phyloP scores from a whole-genome alignment of 2,888 invertebrate species.

The Mylabris sibirica region DNA sequence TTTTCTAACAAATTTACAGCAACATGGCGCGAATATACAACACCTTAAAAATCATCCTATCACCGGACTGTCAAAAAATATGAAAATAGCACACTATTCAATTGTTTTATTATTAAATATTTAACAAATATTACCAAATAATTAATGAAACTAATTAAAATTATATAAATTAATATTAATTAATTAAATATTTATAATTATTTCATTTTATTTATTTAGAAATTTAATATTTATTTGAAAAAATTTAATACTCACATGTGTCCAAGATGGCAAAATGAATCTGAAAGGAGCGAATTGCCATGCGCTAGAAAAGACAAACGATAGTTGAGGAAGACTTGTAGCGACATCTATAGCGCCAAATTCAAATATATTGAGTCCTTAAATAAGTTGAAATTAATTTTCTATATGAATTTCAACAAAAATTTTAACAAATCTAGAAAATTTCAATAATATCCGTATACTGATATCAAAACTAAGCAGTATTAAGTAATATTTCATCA shows the following conservation, averaged over 20 bases:
- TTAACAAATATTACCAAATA: slow-evolving; percentile 17
- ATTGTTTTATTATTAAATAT: slow-evolving; percentile 18
- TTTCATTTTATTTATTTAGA: background rate
- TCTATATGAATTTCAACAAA: background rate
- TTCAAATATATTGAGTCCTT: slow-evolving; percentile 32
- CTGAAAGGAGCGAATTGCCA: slow-evolving; percentile 80
- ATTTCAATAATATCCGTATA: background rate
- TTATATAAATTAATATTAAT: slow-evolving; percentile 46
- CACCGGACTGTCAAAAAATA: slow-evolving; percentile 56
- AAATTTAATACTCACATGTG: slow-evolving; percentile 84
- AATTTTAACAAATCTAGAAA: background rate
- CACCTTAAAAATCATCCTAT: slow-evolving; percentile 52
- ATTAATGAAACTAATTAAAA: slow-evolving; percentile 28
- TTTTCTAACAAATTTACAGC: slow-evolving; percentile 49
- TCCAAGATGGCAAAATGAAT: slow-evolving; percentile 86
- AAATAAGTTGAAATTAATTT: background rate
- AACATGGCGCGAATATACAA: slow-evolving; percentile 66
- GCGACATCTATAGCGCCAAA: slow-evolving; percentile 43
- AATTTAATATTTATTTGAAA: slow-evolving; percentile 47
- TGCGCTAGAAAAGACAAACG: slow-evolving; percentile 64
- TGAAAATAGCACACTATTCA: slow-evolving; percentile 26
- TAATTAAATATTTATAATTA: slow-evolving; percentile 61
- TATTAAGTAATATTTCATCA: no score
- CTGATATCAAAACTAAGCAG: no score
- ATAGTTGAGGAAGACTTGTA: slow-evolving; percentile 40